A percentile compares a stretch with the other conserved stretches of the same genome.
Evolutionary conservation across 2,888 invertebrate species (phyloP).

Genomic region (Conus canariensis): DNA sequence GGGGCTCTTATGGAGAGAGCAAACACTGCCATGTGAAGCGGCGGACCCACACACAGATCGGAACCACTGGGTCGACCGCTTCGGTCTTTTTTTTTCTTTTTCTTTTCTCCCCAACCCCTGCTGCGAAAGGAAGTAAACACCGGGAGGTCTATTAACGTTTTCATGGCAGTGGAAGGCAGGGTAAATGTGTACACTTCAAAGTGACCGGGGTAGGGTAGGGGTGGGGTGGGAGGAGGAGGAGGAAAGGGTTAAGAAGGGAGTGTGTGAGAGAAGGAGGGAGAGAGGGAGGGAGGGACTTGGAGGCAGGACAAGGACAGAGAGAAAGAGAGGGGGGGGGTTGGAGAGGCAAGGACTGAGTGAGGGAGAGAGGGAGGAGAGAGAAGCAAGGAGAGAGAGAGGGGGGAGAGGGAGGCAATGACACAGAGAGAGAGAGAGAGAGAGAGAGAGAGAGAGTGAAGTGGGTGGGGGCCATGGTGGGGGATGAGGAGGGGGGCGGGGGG

Average conservation of each 20-base stretch:
- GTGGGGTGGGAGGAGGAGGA: background rate
- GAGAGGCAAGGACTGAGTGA: too few species aligned
- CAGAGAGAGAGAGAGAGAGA: too few species aligned
- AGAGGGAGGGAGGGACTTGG: too few species aligned
- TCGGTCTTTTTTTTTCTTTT: background rate
- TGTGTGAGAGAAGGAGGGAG: background rate
- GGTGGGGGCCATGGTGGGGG: too few species aligned
- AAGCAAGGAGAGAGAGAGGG: too few species aligned
- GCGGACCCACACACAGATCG: background rate
- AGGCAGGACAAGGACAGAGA: too few species aligned
- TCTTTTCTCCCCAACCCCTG: background rate
- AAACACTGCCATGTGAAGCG: background rate
- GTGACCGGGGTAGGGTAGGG: background rate
- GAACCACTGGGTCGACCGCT: background rate
- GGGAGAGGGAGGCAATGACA: too few species aligned
- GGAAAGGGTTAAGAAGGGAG: background rate
- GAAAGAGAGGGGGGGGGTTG: too few species aligned
- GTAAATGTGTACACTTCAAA: background rate
- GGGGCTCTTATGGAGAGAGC: background rate
- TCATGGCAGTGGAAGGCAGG: background rate
- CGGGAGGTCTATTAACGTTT: conserved; percentile 2
- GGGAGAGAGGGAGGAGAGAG: too few species aligned
- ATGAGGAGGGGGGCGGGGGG: too few species aligned
- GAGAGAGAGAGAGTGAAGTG: too few species aligned
- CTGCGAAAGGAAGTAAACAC: background rate